Evolutionary conservation across 2,797 vertebrate species (phyloP).

Genomic region (Lacerta bilineata): DNA sequence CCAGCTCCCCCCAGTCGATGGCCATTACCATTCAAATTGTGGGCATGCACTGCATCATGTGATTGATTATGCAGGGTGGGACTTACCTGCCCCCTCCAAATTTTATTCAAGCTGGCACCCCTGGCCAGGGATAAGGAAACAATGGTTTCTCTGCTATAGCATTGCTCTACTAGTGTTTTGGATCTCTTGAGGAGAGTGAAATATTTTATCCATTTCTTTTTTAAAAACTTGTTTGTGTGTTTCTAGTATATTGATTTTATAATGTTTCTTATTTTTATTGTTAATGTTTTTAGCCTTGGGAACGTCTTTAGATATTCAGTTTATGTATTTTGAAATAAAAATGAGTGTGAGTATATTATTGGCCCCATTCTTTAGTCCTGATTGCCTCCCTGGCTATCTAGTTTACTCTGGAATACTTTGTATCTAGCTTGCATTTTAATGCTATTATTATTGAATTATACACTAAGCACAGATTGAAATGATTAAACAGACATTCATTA

Average conservation of each 20-base stretch:
- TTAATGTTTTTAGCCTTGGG: neutral
- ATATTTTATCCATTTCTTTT: neutral
- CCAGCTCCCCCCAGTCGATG: too few relatives aligned
- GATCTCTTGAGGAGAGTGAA: neutral
- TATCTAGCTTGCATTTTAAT: neutral
- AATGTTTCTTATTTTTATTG: neutral
- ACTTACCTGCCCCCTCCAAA: too few relatives aligned
- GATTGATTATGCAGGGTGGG: too few relatives aligned
- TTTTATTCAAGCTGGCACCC: too few relatives aligned
- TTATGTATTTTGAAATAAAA: neutral
- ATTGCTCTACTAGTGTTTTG: neutral
- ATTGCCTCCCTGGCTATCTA: neutral
- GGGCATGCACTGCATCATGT: too few relatives aligned
- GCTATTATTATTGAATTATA: neutral
- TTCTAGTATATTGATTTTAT: neutral
- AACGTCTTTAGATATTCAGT: neutral
- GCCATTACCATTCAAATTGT: too few relatives aligned
- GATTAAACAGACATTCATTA: neutral
- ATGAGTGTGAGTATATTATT: neutral
- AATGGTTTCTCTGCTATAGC: too few relatives aligned
- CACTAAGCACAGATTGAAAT: neutral
- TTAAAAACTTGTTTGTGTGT: neutral
- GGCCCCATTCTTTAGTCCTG: neutral
- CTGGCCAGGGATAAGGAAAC: too few relatives aligned
- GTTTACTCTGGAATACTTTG: conserved; percentile 3